These are phyloP conservation scores for Callyntrura sp. DNA, from an alignment of 2,888 invertebrate genomes.

Conservation along the genomic window DNA sequence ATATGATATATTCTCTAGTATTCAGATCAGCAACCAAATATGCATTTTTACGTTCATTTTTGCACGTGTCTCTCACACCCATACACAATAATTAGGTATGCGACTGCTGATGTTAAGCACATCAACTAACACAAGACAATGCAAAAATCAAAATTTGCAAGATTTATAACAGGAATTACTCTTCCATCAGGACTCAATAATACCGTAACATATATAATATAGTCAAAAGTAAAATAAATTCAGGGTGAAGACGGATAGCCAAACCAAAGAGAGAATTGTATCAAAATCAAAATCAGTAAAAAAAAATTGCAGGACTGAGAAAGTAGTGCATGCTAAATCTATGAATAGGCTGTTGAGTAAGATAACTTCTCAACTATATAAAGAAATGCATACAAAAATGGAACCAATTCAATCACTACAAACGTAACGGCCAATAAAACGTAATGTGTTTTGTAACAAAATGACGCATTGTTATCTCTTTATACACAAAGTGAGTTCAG, in stretches of 20 bases:
- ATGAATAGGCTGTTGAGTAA: background rate
- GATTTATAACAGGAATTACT: background rate
- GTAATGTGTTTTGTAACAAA: background rate
- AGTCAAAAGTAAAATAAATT: slow-evolving; percentile 6
- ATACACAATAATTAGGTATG: background rate
- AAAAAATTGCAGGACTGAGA: slow-evolving; percentile 82
- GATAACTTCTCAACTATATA: background rate
- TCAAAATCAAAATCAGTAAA: background rate
- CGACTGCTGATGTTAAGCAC: background rate
- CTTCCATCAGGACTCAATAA: background rate
- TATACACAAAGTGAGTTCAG: background rate
- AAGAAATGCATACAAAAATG: background rate
- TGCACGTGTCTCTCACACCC: background rate
- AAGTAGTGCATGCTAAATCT: slow-evolving; percentile 82
- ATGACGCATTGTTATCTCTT: background rate
- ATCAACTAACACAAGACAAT: background rate
- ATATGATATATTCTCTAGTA: background rate
- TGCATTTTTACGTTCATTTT: background rate
- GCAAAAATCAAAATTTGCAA: background rate
- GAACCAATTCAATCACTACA: background rate
- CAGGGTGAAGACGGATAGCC: slow-evolving; percentile 54
- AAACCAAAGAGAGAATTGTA: slow-evolving; percentile 68
- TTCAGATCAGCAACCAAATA: slow-evolving; percentile 3
- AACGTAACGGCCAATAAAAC: slow-evolving; percentile 15
- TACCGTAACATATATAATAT: background rate